Evolutionary conservation across 2,888 invertebrate genomes (phyloP).

Genomic region (Emmelina monodactyla): DNA sequence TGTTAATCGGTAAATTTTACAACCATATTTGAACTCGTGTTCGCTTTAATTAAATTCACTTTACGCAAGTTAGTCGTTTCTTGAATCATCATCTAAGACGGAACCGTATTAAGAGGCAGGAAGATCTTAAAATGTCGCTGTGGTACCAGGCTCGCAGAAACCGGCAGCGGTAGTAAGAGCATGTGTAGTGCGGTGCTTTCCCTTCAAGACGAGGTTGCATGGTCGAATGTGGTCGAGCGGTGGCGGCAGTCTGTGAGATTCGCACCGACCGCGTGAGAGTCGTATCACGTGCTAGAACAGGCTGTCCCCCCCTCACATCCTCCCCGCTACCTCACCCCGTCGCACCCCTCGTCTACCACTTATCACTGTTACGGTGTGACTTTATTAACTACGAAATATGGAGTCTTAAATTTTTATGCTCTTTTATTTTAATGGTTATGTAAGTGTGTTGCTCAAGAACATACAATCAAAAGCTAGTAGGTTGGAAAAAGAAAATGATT

Average conservation of each 20-base stretch:
- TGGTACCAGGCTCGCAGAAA: background rate
- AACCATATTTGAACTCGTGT: too few species aligned
- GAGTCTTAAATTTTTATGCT: too few species aligned
- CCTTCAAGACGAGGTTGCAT: constrained; percentile 16
- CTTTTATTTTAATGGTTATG: too few species aligned
- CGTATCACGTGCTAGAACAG: constrained; percentile 31
- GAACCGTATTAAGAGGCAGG: background rate
- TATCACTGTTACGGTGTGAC: too few species aligned
- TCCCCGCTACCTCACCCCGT: constrained; percentile 9
- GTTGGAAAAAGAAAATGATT: too few species aligned
- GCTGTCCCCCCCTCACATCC: constrained; percentile 15
- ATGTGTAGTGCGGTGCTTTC: constrained; percentile 2
- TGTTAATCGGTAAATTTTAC: too few species aligned
- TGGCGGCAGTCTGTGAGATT: constrained; percentile 22
- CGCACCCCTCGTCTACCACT: constrained; percentile 22
- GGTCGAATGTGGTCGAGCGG: constrained; percentile 16
- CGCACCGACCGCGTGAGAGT: constrained; percentile 35
- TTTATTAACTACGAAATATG: too few species aligned
- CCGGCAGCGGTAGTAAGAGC: background rate
- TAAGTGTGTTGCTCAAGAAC: too few species aligned
- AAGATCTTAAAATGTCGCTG: background rate
- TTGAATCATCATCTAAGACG: too few species aligned
- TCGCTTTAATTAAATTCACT: too few species aligned
- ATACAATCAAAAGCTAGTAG: too few species aligned
- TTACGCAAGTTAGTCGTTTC: too few species aligned